These are phyloP conservation scores for Aurelia aurita DNA, from an alignment of 30 jellyfish, hydroid and myxozoan species.

Conservation along the genomic window DNA sequence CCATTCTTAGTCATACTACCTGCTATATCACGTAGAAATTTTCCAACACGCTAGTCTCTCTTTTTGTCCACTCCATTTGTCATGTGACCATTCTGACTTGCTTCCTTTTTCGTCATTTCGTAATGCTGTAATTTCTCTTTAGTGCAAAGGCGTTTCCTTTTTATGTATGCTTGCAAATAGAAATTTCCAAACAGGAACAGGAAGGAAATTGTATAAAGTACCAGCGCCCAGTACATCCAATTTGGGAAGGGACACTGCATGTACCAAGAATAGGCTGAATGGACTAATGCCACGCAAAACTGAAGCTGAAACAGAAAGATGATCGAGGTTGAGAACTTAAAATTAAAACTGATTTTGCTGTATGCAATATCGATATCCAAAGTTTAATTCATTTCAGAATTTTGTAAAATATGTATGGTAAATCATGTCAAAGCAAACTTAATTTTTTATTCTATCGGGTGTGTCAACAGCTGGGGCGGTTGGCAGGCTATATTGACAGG, in stretches of 20 bases:
- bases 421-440: no score
- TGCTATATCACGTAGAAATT: no score
- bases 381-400: no score
- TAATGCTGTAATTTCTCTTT: conserved; percentile 7
- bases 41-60: conserved; percentile 22
- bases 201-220: conserved; percentile 79
- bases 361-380: not conserved
- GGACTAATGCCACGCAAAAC: conserved; percentile 81
- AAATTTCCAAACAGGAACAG: conserved; percentile 91
- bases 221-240: conserved; percentile 87
- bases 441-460: no score
- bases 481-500: no score
- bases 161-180: conserved; percentile 89
- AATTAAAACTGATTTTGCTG: not conserved
- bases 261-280: conserved; percentile 73
- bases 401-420: no score
- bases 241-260: conserved; percentile 83
- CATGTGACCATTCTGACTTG: conserved; percentile 32
- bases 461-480: no score
- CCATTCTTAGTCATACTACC: no score
- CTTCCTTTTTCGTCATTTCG: not conserved
- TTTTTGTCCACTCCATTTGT: conserved; percentile 43
- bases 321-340: not conserved
- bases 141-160: conserved; percentile 49
- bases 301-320: conserved; percentile 71